Percentiles rank a stretch among this genome's conserved stretches.
These are phyloP conservation scores for Mustela lutreola DNA, from an alignment of 2,113 vertebrate genomes.

Conservation along the genomic window DNA sequence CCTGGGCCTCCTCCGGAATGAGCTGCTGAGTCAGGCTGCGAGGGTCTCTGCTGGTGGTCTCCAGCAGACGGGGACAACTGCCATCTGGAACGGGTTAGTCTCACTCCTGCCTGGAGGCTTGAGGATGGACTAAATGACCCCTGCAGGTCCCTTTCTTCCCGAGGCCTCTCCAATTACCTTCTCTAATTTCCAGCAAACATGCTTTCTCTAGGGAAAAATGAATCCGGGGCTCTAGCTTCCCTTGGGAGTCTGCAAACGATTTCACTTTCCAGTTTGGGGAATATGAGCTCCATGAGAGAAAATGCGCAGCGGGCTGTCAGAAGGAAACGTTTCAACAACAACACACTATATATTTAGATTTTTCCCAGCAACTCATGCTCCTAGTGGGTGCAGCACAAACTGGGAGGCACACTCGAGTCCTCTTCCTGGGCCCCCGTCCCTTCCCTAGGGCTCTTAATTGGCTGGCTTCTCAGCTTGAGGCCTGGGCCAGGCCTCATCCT, in stretches of 20 bases:
- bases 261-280: slow-evolving; percentile 72
- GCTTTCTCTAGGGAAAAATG: slow-evolving; percentile 81
- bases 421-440: background rate
- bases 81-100: slow-evolving; percentile 79
- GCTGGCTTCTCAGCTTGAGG: background rate
- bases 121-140: slow-evolving; percentile 79
- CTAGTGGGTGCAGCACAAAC: background rate
- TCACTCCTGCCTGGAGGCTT: slow-evolving; percentile 66
- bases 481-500: background rate
- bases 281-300: slow-evolving; percentile 70
- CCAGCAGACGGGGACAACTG: background rate
- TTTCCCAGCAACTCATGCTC: slow-evolving; percentile 37
- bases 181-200: slow-evolving; percentile 76
- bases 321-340: slow-evolving; percentile 44
- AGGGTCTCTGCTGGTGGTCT: background rate
- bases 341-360: slow-evolving; percentile 60
- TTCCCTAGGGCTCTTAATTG: too few species aligned
- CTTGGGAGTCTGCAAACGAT: slow-evolving; percentile 69
- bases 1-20: background rate
- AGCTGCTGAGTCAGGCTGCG: background rate
- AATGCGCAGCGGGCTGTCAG: background rate
- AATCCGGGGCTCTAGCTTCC: slow-evolving; percentile 64
- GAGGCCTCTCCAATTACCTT: slow-evolving; percentile 77
- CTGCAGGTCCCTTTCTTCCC: slow-evolving; percentile 64
- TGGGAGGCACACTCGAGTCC: background rate